Percentiles rank a stretch among this genome's conserved stretches.
Evolutionary conservation across 2,888 invertebrate genomes (phyloP).

Genomic region (Microctonus aethiopoides): DNA sequence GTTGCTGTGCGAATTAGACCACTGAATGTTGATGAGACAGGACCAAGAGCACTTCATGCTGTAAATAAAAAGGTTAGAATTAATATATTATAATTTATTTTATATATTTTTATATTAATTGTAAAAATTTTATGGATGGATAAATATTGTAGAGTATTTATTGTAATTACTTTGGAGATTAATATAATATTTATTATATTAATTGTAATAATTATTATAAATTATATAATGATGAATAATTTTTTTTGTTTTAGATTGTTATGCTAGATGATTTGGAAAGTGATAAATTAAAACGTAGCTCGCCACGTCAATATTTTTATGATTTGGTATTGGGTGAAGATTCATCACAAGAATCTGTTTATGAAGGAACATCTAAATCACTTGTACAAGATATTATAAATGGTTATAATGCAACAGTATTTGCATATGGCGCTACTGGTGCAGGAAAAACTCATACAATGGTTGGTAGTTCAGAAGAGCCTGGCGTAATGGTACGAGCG

Average conservation of each 20-base stretch:
- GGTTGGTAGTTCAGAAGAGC: slow-evolving; percentile 77
- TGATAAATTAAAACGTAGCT: slow-evolving; percentile 73
- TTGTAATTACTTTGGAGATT: too few relatives aligned
- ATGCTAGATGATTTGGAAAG: slow-evolving; percentile 75
- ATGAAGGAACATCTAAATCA: slow-evolving; percentile 85
- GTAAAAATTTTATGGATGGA: too few relatives aligned
- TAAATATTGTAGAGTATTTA: too few relatives aligned
- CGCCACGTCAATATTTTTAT: slow-evolving; percentile 88
- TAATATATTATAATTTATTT: background rate
- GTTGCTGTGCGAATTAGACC: slow-evolving; percentile 93
- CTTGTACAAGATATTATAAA: slow-evolving; percentile 86
- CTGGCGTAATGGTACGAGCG: slow-evolving; percentile 89
- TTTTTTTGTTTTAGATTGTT: slow-evolving; percentile 72
- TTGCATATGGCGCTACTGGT: slow-evolving; percentile 94
- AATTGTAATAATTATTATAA: too few relatives aligned
- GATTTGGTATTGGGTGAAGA: slow-evolving; percentile 90
- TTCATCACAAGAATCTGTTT: slow-evolving; percentile 84
- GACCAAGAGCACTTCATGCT: slow-evolving; percentile 78
- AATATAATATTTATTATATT: too few relatives aligned
- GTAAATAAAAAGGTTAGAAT: slow-evolving; percentile 79
- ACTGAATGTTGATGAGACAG: slow-evolving; percentile 78
- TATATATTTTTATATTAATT: background rate
- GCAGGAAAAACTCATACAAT: slow-evolving; percentile 94
- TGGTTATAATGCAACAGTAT: slow-evolving; percentile 95
- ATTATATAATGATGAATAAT: too few relatives aligned